Base-by-base conservation (phyloP, 2,888 invertebrate genomes). In the Cacoxenus indagator region DNA sequence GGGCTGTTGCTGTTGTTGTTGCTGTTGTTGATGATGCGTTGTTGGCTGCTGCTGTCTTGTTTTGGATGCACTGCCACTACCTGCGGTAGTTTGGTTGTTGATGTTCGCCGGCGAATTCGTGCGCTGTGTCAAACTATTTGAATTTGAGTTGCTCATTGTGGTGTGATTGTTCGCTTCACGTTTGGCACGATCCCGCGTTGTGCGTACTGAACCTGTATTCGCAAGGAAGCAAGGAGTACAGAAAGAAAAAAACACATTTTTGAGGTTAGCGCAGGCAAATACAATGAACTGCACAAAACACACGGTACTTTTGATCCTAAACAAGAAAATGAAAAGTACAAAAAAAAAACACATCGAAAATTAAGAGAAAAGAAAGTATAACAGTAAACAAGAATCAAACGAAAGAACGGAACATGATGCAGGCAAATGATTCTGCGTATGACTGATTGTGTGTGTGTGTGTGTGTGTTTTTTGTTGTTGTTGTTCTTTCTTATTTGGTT, bases 181-280 rank as follows among this genome's bases (percentile, higher is more conserved):
- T 78, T 87, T 87, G 75, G 88, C 88, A 67, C 87, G 87, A 84
- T 87, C 87, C 22, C 87, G 87, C 26, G 87, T 88, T 46, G 88
- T 88, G 68, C 87, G 86, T 31, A 87, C 87, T 45, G 85, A 81
- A 27, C 87, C 87, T 84, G 75, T 43, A 26, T 29, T 5, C 22
- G 48, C 27, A 59, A 29, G 17, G 48, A 48, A 17, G 4, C 14
- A 19, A 24, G 31, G 27, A 64, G 62, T 9, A 46, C n/a, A 11
- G 64, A 68, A 19, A 64, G 0, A 46, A 14, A 45, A 26, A 64
- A 24, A 43, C n/a, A n/a, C n/a, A n/a, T n/a, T n/a, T n/a, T n/a
- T n/a, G n/a, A n/a, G n/a, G n/a, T n/a, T n/a, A n/a, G n/a, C n/a
- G n/a, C n/a, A n/a, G n/a, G n/a, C n/a, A 45, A 64, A 31, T 17